Evolutionary conservation across 2,797 vertebrate genomes (phyloP).

Genomic region (Fratercula arctica): DNA sequence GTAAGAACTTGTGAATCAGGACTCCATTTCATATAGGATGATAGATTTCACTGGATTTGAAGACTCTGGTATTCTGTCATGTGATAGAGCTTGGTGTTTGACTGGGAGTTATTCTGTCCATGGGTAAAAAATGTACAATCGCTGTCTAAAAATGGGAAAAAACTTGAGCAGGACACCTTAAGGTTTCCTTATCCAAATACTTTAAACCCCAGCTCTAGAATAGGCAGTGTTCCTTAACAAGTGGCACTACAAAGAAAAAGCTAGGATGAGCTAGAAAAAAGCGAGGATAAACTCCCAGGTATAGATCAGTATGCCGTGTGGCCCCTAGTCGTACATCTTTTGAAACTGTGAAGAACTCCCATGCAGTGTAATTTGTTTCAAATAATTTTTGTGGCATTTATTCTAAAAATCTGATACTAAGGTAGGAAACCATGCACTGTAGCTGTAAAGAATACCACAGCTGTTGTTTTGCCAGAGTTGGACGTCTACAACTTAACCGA

Average conservation of each 20-base stretch:
- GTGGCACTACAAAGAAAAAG: neutral
- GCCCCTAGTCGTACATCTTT: neutral
- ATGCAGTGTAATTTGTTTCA: neutral
- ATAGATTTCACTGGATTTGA: neutral
- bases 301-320: neutral
- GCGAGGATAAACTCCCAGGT: neutral
- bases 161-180: neutral
- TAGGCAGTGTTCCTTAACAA: neutral
- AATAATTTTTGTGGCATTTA: neutral
- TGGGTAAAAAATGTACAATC: neutral
- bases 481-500: neutral
- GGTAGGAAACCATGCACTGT: neutral
- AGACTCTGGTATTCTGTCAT: neutral
- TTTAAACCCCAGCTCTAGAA: neutral
- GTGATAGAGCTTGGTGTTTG: neutral
- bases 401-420: neutral
- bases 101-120: neutral
- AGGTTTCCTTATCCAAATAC: neutral
- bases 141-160: conserved; percentile 10
- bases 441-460: neutral
- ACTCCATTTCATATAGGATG: neutral
- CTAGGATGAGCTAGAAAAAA: too few relatives aligned
- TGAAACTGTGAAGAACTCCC: neutral
- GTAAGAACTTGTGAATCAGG: neutral
- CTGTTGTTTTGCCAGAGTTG: neutral